Base-by-base conservation (phyloP, 1,140 invertebrate genomes). In the Camponotus vicinus region DNA sequence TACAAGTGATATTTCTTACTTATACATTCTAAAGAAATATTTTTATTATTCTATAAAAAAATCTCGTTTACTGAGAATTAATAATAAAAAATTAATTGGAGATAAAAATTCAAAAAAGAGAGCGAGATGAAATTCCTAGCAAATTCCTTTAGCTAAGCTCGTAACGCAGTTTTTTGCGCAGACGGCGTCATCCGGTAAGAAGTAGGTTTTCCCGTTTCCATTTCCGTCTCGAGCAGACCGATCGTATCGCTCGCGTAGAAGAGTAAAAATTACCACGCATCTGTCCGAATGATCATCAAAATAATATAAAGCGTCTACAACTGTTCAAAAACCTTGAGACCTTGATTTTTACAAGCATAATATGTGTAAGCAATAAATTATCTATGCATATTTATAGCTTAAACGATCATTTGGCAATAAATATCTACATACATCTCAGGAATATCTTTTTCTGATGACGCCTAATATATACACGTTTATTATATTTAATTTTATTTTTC, bases 181-280 rank as follows among this genome's bases (percentile, higher is more conserved):
- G 11, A 45, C 67, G 13, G n/a, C 52, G 71, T 42, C 32, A 59
- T 40, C 18, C 63, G 37, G 77, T 57, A 83, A 89, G 61, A 86
- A 84, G 55, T 77, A 89, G 88, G 88, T 89, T 89, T 89, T 89
- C 63, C 85, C 85, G 63, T 11, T 40, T 59, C 59, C 59, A 79
- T 89, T 89, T 89, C 88, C 88, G 84, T 89, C 75, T 55, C 55
- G 37, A 21, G 49, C 40, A 40, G 49, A 37, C 11, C 59, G 40
- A 83, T 76, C 7, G 55, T 63, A 63, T 83, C 55, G 27, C 27
- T 40, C 37, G 42, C n/a, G 11, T 55, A 79, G 63, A 40, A 45
- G 52, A 63, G 57, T 57, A 32, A 71, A 82, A 15, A 40, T 85
- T 15, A 34, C 61, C 80, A 73, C 87, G 49, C 15, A 57, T 89